Base-by-base conservation (phyloP, 1,140 invertebrate species). In the Meloidogyne floridensis region DNA sequence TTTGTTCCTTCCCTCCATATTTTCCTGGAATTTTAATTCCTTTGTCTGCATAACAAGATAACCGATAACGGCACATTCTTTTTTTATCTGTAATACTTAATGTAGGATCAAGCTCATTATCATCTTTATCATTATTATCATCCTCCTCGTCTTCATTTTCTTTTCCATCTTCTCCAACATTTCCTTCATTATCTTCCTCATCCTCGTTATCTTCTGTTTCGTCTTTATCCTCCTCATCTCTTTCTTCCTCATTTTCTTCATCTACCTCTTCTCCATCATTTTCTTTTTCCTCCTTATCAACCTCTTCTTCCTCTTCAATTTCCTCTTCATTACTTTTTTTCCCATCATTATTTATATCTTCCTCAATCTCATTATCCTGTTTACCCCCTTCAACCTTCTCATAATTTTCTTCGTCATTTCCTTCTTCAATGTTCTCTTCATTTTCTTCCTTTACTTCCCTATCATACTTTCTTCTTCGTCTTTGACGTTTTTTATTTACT, bases 61-160 rank as follows among this genome's bases (percentile, higher is more conserved):
- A 11, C 18, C 77, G 54, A 47, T 79, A 79, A 53, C 65, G 77
- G 59, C 77, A 79, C 59, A 32, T 79, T 71, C 77, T 65, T 13
- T 72, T 69, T 72, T 72, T 69, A 43, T 79, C 77, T 3, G 15
- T 18, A 32, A 47, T 51, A 79, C 77, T 79, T 51, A 79, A 53
- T 71, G 11, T 6, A 47, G 47, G n/a, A 65, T 65, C n/a, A n/a
- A 65, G n/a, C 18, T 79, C 9, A 7, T 43, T 4, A n/a, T 18
- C 6, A 15, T 56, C 8, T 2, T 76, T 7, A 0, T 56, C n/a
- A 5, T 56, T 11, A 7, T 76, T 2, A 6, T 13, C 51, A 15
- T 43, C 32, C 4, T 47, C 15, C 2, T 77, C n/a, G 0, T n/a
- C 51, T 70, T 42, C 11, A 10, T 10, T 7, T 43, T 70, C 53